Evolutionary conservation across 2,797 vertebrate species (phyloP).

Genomic region (Propithecus perrieri): DNA sequence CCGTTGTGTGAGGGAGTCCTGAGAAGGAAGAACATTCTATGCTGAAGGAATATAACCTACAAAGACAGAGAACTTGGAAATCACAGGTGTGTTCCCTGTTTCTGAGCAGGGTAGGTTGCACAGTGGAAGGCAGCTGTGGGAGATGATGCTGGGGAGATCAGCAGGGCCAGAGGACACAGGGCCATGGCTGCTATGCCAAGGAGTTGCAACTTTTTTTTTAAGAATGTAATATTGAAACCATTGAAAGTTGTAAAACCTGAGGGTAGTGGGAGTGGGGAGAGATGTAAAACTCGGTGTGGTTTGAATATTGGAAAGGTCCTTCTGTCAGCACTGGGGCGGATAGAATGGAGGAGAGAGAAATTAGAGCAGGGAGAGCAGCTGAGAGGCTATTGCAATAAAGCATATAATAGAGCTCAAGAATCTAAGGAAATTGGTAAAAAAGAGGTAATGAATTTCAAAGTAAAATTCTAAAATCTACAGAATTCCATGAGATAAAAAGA

Average conservation of each 20-base stretch:
- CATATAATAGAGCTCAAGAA: neutral
- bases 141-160: neutral
- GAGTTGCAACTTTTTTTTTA: neutral
- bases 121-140: neutral
- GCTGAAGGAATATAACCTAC: neutral
- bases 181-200: neutral
- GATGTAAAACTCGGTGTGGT: neutral
- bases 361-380: neutral
- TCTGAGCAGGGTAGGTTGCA: neutral
- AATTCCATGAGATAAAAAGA: neutral
- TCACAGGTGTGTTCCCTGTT: neutral
- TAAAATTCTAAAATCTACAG: neutral
- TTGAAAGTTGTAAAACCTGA: neutral
- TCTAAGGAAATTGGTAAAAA: neutral
- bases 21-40: neutral
- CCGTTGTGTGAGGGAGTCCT: neutral
- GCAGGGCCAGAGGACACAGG: neutral
- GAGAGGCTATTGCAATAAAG: neutral
- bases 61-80: neutral
- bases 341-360: neutral
- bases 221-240: neutral
- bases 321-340: neutral
- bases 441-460: neutral
- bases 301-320: neutral
- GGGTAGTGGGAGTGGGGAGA: neutral